Base-by-base conservation (phyloP, 2,888 invertebrate genomes). In the Drosophila emarginata region DNA sequence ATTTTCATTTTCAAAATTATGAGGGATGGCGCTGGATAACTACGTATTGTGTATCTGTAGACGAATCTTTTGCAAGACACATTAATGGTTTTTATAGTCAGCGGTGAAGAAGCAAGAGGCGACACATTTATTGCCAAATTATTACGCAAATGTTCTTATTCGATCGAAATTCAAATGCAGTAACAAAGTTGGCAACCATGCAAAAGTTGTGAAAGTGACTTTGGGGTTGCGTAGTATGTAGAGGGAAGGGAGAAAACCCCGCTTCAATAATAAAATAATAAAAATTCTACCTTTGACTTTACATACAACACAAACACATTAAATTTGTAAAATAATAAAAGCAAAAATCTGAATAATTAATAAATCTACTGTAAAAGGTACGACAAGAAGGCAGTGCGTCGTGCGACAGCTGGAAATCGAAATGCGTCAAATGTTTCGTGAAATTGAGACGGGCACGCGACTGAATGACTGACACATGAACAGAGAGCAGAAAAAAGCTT, bases 91-190 rank as follows among this genome's bases (percentile, higher is more conserved):
- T 32, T 32, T 11, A 9, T 32, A 26, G 45, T 18, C n/a, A 32
- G 18, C 3, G 15, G 28, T 12, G 6, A 12, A n/a, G 12, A n/a
- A 32, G 26, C 26, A 5, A 37, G 21, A 7, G 15, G 26, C 23
- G 23, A 32, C 64, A 72, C 79, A 79, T 77, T 77, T 72, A 65
- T 67, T 82, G 79, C 62, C 82, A 87, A 82, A 77, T 77, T 70
- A 77, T 87, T 87, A 87, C 70, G 79, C 85, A 82, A 82, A 82
- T 87, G 85, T 85, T 87, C 77, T 75, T 65, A 72, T 84, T 72
- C 66, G 50, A 68, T 73, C 61, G 60, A 71, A 72, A 72, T 77
- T 79, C 57, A 71, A 82, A 67, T 68, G 85, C 79, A 69, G 61
- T 52, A 63, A 36, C 64, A 59, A 56, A 32, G 18, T 32, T 32